phyloP scores from a whole-genome alignment of 2,797 vertebrate species.

The Picus viridis region DNA sequence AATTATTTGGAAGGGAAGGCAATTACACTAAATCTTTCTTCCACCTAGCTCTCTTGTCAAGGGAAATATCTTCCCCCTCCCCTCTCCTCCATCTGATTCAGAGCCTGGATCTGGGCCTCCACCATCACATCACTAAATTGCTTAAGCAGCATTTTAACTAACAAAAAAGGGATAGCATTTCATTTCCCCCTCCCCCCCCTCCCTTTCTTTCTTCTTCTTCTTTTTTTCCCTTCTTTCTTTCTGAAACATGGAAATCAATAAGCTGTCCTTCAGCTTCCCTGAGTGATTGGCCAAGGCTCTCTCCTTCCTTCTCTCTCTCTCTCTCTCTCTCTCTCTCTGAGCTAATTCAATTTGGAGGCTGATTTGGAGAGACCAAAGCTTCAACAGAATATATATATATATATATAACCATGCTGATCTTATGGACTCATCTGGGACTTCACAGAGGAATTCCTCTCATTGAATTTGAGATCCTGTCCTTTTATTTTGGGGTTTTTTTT shows the following conservation, averaged over 20 bases:
- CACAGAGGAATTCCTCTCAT: slow-evolving; percentile 72
- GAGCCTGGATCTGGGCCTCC: slow-evolving; percentile 57
- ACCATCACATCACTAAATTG: slow-evolving; percentile 74
- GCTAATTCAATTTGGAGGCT: slow-evolving; percentile 75
- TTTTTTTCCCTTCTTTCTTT: not conserved
- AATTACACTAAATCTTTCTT: slow-evolving; percentile 67
- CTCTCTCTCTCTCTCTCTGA: not conserved
- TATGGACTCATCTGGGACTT: slow-evolving; percentile 61
- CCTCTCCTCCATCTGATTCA: slow-evolving; percentile 31
- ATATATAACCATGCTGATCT: slow-evolving; percentile 55
- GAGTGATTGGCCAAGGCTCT: slow-evolving; percentile 67
- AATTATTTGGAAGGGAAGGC: slow-evolving; percentile 64
- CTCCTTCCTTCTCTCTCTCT: not conserved
- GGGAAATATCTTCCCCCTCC: slow-evolving; percentile 45
- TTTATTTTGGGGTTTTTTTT: slow-evolving; percentile 44
- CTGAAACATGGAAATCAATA: slow-evolving; percentile 82
- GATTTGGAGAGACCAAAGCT: slow-evolving; percentile 24
- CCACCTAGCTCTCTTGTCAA: slow-evolving; percentile 50
- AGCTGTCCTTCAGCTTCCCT: slow-evolving; percentile 74
- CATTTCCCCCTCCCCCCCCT: slow-evolving; percentile 40
- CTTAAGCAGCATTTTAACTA: slow-evolving; percentile 79
- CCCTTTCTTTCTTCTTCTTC: too few species aligned
- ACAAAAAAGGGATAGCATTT: slow-evolving; percentile 79
- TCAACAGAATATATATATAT: not conserved
- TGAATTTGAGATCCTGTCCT: slow-evolving; percentile 74